Conservation (phyloP, 2,888 invertebrate genomes). For the Lutraria lutraria region DNA sequence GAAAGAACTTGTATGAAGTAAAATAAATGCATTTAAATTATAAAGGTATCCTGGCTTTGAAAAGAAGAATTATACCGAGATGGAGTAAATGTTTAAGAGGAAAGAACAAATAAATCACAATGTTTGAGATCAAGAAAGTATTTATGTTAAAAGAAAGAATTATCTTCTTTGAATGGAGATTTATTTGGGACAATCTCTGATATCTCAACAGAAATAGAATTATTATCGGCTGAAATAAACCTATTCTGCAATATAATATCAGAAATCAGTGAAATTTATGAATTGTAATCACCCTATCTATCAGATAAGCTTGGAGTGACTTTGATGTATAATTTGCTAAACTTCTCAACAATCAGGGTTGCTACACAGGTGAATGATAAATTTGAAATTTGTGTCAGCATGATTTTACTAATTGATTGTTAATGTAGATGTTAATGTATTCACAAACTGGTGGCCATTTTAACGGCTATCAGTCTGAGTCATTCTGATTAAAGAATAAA, state of each 20-base stretch:
- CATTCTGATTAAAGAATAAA: conserved; percentile 48
- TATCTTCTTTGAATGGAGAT: conserved; percentile 29
- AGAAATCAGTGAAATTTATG: conserved; percentile 35
- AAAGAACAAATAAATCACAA: conserved; percentile 12
- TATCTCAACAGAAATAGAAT: conserved; percentile 38
- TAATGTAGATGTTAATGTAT: conserved; percentile 36
- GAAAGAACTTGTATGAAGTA: background rate
- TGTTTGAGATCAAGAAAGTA: conserved; percentile 18
- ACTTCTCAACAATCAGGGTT: conserved; percentile 26
- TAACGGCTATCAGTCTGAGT: conserved; percentile 24
- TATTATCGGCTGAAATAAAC: conserved; percentile 41
- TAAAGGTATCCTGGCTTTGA: conserved; percentile 15
- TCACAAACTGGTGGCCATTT: conserved; percentile 23
- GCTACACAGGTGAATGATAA: conserved; percentile 20
- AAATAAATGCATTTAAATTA: conserved; percentile 18
- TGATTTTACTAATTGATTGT: conserved; percentile 49
- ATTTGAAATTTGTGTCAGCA: conserved; percentile 42
- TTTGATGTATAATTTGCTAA: conserved; percentile 46
- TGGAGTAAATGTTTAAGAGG: conserved; percentile 3
- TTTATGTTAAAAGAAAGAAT: conserved; percentile 25
- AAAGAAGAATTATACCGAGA: background rate
- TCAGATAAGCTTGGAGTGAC: conserved; percentile 31
- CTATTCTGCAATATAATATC: conserved; percentile 38
- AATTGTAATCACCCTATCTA: conserved; percentile 14
- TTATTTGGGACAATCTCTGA: conserved; percentile 8